Evolutionary conservation across 2,113 vertebrate species (phyloP).

Genomic region (Mesitornis unicolor): DNA sequence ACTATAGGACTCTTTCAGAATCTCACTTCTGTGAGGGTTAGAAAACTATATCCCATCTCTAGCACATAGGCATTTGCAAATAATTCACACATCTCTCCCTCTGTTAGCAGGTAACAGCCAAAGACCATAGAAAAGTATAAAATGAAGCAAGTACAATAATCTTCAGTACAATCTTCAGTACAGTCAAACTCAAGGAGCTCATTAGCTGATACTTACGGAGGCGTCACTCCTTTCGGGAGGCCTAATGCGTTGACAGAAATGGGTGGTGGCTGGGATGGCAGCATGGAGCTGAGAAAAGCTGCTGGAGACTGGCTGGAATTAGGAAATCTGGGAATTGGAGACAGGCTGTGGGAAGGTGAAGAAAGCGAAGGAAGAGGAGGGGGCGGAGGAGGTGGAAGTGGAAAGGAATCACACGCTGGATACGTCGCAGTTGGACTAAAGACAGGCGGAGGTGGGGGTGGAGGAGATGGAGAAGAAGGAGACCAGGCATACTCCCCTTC

Average conservation of each 20-base stretch:
- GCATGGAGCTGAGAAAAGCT: constrained; percentile 89
- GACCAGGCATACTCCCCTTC: constrained; percentile 80
- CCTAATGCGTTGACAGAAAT: constrained; percentile 87
- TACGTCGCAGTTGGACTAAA: constrained; percentile 75
- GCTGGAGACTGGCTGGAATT: constrained; percentile 82
- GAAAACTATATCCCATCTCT: not conserved
- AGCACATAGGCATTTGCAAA: not conserved
- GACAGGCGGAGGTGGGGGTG: constrained; percentile 89
- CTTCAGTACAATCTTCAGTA: not conserved
- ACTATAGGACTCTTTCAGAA: not conserved
- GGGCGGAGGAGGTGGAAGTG: constrained; percentile 81
- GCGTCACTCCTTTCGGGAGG: constrained; percentile 87
- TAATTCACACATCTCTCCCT: not conserved
- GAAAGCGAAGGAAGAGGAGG: constrained; percentile 75
- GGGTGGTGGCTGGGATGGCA: constrained; percentile 81
- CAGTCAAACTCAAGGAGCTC: not conserved
- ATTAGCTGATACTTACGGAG: constrained; percentile 74
- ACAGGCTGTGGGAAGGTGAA: constrained; percentile 62
- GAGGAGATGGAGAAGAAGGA: constrained; percentile 88
- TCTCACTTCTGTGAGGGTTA: not conserved
- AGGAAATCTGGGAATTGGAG: constrained; percentile 70
- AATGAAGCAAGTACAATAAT: not conserved
- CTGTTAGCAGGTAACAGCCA: not conserved
- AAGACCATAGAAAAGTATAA: not conserved
- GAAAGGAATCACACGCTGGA: constrained; percentile 73